Percentiles rank a stretch among this genome's conserved stretches.
Conservation (phyloP, 2,797 vertebrate species). For the Coranthus polyacanthus region DNA sequence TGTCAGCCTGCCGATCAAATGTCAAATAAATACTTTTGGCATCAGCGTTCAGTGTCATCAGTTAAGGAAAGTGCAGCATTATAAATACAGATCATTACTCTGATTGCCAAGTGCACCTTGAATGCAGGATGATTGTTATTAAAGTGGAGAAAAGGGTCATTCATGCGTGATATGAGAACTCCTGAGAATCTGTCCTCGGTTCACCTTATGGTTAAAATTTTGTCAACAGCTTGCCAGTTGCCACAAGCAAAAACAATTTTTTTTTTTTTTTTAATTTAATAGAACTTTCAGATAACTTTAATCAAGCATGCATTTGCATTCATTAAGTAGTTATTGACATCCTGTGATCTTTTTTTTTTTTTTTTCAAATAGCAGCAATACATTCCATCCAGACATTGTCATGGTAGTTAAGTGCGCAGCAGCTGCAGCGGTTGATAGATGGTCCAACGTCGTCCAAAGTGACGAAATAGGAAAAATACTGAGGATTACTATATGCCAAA, state of each 20-base stretch:
- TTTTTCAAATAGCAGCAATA: slow-evolving; percentile 28
- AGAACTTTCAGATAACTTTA: slow-evolving; percentile 28
- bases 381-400: slow-evolving; percentile 54
- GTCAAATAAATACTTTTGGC: slow-evolving; percentile 24
- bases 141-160: slow-evolving; percentile 22
- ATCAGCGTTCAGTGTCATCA: slow-evolving; percentile 1
- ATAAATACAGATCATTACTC: not conserved
- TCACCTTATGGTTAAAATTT: slow-evolving; percentile 31
- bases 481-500: slow-evolving; percentile 36
- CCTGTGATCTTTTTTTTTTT: slow-evolving; percentile 28
- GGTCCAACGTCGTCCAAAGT: slow-evolving; percentile 35
- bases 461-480: slow-evolving; percentile 40
- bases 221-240: slow-evolving; percentile 1
- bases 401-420: slow-evolving; percentile 43
- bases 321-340: slow-evolving; percentile 36
- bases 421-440: slow-evolving; percentile 62
- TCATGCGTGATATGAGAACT: slow-evolving; percentile 20
- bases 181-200: slow-evolving; percentile 40
- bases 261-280: not conserved
- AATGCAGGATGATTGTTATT: slow-evolving; percentile 34
- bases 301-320: slow-evolving; percentile 29
- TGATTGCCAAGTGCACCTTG: slow-evolving; percentile 19
- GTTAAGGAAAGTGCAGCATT: slow-evolving; percentile 24
- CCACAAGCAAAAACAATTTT: slow-evolving; percentile 14
- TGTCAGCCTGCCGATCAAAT: slow-evolving; percentile 35